Conservation (phyloP, 1,140 invertebrate genomes). For the Limonius californicus region DNA sequence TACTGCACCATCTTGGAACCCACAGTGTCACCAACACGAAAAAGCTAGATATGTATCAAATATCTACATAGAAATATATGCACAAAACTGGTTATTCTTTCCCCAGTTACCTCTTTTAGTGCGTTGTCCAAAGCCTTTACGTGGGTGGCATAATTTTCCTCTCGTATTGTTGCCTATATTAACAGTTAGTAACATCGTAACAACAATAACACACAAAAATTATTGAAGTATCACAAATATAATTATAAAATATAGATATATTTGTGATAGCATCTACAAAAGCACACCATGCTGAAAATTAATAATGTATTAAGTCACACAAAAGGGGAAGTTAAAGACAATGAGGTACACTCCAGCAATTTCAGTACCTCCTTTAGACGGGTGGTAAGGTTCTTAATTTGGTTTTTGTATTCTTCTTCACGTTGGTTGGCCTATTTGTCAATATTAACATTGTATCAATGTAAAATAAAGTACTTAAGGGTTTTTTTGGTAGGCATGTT, state of each 20-base stretch:
- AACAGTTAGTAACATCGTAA: constrained; percentile 22
- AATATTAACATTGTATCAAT: neutral
- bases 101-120: constrained; percentile 85
- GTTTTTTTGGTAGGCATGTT: too few relatives aligned
- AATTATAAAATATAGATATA: constrained; percentile 11
- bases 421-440: constrained; percentile 91
- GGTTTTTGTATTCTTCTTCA: constrained; percentile 99
- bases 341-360: constrained; percentile 19
- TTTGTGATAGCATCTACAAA: constrained; percentile 4
- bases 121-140: constrained; percentile 88
- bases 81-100: neutral
- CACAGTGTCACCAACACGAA: neutral
- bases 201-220: constrained; percentile 12
- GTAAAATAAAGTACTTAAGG: neutral
- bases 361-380: constrained; percentile 95
- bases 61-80: neutral
- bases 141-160: constrained; percentile 92
- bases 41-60: neutral
- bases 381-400: constrained; percentile 98
- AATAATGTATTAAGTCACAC: neutral
- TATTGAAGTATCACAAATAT: constrained; percentile 32
- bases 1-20: neutral
- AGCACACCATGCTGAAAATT: constrained; percentile 11
- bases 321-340: neutral
- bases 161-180: constrained; percentile 87